Evolutionary conservation across 2,888 invertebrate species (phyloP).

Genomic region (Eupelmus urozonus): DNA sequence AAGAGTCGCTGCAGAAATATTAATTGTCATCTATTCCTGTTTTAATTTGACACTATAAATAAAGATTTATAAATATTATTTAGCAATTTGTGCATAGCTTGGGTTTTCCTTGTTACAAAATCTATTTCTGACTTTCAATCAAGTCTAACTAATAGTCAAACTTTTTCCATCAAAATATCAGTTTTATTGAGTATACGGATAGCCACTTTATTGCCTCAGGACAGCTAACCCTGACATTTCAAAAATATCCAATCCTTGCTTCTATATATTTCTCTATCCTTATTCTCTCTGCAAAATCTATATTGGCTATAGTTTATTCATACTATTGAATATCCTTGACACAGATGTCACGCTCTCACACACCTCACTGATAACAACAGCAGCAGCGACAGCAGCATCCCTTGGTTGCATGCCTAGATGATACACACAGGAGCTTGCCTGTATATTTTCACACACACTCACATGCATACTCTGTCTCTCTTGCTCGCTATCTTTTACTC

Average conservation of each 20-base stretch:
- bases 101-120: no score
- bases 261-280: conserved; percentile 37
- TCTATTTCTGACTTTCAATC: no score
- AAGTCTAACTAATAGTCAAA: neutral
- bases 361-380: conserved; percentile 20
- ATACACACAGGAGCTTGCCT: conserved; percentile 11
- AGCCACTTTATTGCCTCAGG: conserved; percentile 22
- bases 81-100: no score
- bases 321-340: conserved; percentile 57
- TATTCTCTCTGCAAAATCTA: neutral
- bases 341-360: conserved; percentile 33
- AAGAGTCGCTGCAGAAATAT: no score
- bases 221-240: conserved; percentile 41
- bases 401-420: conserved; percentile 37
- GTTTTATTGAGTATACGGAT: conserved; percentile 11
- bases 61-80: no score
- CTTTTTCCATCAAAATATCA: neutral
- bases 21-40: no score
- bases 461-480: conserved; percentile 32
- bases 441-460: conserved; percentile 24
- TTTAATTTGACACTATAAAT: no score
- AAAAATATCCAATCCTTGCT: conserved; percentile 46
- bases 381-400: no score
- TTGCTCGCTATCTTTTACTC: conserved; percentile 46
- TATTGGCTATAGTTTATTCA: conserved; percentile 41